Conservation (phyloP, 2,888 invertebrate species). For the Caenorhabditis sp. region DNA sequence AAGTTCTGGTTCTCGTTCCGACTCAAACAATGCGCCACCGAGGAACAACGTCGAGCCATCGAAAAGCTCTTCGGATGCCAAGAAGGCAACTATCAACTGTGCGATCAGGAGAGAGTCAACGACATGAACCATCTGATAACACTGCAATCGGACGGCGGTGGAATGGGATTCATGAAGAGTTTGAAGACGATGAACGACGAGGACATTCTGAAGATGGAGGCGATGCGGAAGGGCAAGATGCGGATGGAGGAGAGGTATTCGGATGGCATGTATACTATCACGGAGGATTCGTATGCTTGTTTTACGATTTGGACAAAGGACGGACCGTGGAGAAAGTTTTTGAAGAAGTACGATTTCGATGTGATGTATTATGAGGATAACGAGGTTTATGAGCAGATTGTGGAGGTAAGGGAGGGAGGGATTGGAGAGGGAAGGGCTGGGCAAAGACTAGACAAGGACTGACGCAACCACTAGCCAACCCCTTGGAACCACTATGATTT, state of each 20-base stretch:
- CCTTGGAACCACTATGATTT: too few species aligned
- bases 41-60: not conserved
- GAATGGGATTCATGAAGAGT: not conserved
- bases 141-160: not conserved
- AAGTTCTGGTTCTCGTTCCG: conserved; percentile 6
- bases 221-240: not conserved
- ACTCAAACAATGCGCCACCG: not conserved
- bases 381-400: not conserved
- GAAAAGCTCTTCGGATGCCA: not conserved
- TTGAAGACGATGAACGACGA: not conserved
- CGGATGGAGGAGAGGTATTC: not conserved
- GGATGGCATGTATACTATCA: not conserved
- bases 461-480: not conserved
- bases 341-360: conserved; percentile 4
- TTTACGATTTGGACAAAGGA: not conserved
- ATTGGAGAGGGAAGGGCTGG: too few species aligned
- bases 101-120: not conserved
- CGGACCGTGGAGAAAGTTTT: not conserved
- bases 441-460: not conserved
- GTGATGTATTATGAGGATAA: not conserved
- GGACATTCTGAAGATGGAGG: conserved; percentile 4
- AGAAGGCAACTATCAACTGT: conserved; percentile 3
- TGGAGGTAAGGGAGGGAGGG: not conserved
- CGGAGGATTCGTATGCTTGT: not conserved
- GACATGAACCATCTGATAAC: not conserved